These are phyloP conservation scores for Elysia chlorotica DNA, from an alignment of 1,140 invertebrate species.

Conservation along the genomic window DNA sequence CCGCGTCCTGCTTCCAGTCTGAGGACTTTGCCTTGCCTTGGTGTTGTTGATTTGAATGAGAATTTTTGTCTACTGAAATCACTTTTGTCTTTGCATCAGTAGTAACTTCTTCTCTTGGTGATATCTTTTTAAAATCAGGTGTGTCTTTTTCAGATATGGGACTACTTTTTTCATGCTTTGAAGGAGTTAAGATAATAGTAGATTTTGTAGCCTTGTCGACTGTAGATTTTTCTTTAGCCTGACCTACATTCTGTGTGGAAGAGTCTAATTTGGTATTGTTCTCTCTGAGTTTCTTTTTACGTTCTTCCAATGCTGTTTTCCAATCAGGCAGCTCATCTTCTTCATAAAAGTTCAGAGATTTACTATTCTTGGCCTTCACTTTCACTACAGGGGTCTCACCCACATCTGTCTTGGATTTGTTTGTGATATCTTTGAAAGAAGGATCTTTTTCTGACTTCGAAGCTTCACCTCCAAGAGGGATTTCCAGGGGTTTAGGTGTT, in stretches of 20 bases:
- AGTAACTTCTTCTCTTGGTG: not conserved
- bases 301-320: constrained; percentile 31
- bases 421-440: not conserved
- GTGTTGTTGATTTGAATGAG: not conserved
- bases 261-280: too few species aligned
- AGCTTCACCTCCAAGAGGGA: not conserved
- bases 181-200: too few species aligned
- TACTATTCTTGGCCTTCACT: not conserved
- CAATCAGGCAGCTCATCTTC: constrained; percentile 27
- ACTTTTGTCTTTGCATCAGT: not conserved
- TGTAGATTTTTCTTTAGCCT: not conserved
- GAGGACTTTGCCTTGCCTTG: constrained; percentile 24
- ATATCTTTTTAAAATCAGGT: not conserved
- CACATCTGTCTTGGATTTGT: not conserved
- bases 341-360: not conserved
- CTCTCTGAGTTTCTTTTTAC: constrained; percentile 19
- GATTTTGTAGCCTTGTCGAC: not conserved
- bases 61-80: not conserved
- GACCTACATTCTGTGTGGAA: too few species aligned
- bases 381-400: not conserved
- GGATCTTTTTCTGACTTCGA: not conserved
- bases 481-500: not conserved
- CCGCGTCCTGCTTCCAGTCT: constrained; percentile 46
- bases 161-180: not conserved
- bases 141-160: not conserved